These are phyloP conservation scores for Zingel zingel DNA, from an alignment of 2,113 vertebrate genomes.

Conservation along the genomic window DNA sequence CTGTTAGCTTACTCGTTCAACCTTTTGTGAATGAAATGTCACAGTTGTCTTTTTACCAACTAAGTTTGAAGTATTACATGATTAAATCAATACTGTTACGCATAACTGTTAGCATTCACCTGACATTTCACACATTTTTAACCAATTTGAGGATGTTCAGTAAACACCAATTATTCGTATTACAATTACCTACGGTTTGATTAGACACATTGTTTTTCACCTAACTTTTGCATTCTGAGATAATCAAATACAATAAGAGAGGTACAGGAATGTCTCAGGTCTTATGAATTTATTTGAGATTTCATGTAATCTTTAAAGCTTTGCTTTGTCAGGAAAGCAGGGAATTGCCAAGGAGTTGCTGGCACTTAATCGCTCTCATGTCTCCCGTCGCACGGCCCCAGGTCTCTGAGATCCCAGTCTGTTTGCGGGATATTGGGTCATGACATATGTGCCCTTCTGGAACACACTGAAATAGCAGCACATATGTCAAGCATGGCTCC, in stretches of 20 bases:
- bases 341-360: conserved; percentile 8
- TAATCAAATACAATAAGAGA: conserved; percentile 40
- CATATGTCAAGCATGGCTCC: conserved; percentile 67
- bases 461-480: conserved; percentile 70
- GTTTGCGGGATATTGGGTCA: conserved; percentile 50
- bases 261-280: conserved; percentile 13
- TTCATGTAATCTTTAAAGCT: not conserved
- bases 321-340: conserved; percentile 4
- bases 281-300: not conserved
- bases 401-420: conserved; percentile 41
- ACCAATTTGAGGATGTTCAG: conserved; percentile 23
- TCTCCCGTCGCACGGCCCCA: conserved; percentile 37
- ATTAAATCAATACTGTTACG: conserved; percentile 12
- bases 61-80: not conserved
- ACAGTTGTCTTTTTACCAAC: not conserved
- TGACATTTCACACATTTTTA: conserved; percentile 34
- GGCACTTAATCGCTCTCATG: not conserved
- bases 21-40: conserved; percentile 7
- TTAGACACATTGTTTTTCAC: conserved; percentile 39
- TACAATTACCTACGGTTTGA: conserved; percentile 44
- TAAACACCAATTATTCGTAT: conserved; percentile 51
- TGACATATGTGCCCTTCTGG: conserved; percentile 55
- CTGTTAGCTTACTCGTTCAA: not conserved
- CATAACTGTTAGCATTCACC: conserved; percentile 32
- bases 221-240: conserved; percentile 37